Evolutionary conservation across 2,113 vertebrate genomes (phyloP), one percentile per base, ranked within the genome.

Genomic region (Phyllopteryx taeniolatus): DNA sequence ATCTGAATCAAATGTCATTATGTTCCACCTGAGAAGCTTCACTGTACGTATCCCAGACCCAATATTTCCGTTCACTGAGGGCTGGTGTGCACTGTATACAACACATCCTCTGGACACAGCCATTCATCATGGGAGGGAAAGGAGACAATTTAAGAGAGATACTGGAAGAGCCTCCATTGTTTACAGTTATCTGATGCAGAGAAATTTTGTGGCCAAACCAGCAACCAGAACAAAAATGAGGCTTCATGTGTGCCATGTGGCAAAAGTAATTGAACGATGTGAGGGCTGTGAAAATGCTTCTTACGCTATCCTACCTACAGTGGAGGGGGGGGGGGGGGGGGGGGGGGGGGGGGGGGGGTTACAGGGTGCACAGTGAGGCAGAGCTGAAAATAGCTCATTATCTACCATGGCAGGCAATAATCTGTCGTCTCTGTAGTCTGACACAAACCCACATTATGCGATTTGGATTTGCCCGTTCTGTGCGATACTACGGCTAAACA

Each of bases 321-420:
- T 3, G 42, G 42, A 47, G 44, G 22, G 22, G 17, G 43, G 27
- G 17, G 49, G 1, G 17, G 14, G 15, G 13, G 14, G 47, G 4
- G 46, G 54, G 44, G 22, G 22, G 17, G 43, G 44, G 22, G 22
- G 17, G 43, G 70, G 59, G 68, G 65, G 60, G n/a, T 72, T 74
- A 76, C 60, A 62, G 79, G 71, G 78, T 74, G 80, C 56, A 72
- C 54, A 17, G 51, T 62, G 75, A 83, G 79, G 59, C 56, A 76
- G 56, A 81, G 70, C 80, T 77, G 80, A 80, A 86, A 90, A 90
- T 85, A 87, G 86, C 84, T 83, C 80, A 83, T 83, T 87, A 89
- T 73, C 78, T 61, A 71, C 76, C 59, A n/a, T 54, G 66, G 78
- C 77, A 77, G 73, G 72, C 76, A 49, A 75, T 67, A 66, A 63